Evolutionary conservation across 2,797 vertebrate species (phyloP).

Genomic region (Sciaenops ocellatus): DNA sequence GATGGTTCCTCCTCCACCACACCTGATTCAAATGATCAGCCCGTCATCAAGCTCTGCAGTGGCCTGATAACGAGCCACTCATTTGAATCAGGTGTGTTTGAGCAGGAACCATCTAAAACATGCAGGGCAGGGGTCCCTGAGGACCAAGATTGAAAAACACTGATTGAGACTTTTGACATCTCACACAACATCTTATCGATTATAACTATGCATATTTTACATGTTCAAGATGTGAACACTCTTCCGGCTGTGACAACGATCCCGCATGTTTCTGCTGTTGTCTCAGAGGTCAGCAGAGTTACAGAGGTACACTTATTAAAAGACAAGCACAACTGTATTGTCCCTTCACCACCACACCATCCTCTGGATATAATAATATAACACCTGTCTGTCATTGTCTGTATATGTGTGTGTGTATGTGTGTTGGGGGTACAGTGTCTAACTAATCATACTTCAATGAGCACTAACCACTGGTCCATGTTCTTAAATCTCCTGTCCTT

Average conservation of each 20-base stretch:
- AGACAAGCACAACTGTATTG: slow-evolving; percentile 30
- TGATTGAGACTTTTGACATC: background rate
- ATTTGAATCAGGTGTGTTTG: no score
- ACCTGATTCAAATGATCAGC: no score
- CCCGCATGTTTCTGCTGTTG: slow-evolving; percentile 25
- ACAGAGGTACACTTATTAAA: slow-evolving; percentile 47
- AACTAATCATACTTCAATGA: slow-evolving; percentile 73
- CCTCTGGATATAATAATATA: slow-evolving; percentile 51
- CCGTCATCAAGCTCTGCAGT: no score
- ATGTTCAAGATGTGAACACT: background rate
- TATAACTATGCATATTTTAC: background rate
- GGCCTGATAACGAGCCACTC: no score
- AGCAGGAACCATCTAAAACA: no score
- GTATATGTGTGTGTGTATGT: slow-evolving; percentile 28
- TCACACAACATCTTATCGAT: background rate
- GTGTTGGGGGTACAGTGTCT: slow-evolving; percentile 50
- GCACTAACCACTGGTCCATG: slow-evolving; percentile 73
- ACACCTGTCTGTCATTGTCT: slow-evolving; percentile 45
- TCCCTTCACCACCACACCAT: slow-evolving; percentile 27
- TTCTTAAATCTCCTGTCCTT: slow-evolving; percentile 79
- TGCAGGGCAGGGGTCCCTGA: no score
- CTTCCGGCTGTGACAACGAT: slow-evolving; percentile 14
- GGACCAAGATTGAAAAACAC: no score
- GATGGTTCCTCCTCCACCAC: no score
- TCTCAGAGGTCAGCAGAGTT: slow-evolving; percentile 50